A percentile compares a stretch with the other conserved stretches of the same genome.
phyloP scores from a whole-genome alignment of 2,888 invertebrate species.

The Drosophila pullipes region DNA sequence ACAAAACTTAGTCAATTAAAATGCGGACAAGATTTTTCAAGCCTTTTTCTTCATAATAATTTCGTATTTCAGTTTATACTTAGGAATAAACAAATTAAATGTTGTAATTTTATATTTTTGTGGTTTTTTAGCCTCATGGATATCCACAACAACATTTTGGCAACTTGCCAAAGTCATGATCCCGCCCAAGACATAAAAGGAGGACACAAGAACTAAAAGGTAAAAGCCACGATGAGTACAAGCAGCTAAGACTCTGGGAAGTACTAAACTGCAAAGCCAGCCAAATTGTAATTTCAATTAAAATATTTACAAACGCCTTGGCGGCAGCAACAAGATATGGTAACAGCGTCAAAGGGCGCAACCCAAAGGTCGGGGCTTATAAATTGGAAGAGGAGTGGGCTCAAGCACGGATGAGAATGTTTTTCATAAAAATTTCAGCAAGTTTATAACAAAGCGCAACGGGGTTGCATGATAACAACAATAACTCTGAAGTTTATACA shows the following conservation, averaged over 20 bases:
- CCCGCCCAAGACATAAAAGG: constrained; percentile 5
- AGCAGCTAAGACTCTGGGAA: constrained; percentile 32
- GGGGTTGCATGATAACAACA: constrained; percentile 66
- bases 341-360: constrained; percentile 60
- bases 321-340: constrained; percentile 54
- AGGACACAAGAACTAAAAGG: constrained; percentile 22
- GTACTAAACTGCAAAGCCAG: constrained; percentile 37
- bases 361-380: constrained; percentile 22
- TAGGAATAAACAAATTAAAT: neutral
- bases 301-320: constrained; percentile 69
- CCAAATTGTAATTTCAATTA: constrained; percentile 77
- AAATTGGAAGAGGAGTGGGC: constrained; percentile 5
- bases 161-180: constrained; percentile 38
- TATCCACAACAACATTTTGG: constrained; percentile 32
- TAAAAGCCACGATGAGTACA: constrained; percentile 10
- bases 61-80: neutral
- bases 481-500: constrained; percentile 50
- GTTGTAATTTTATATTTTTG: neutral
- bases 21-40: neutral
- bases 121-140: constrained; percentile 23
- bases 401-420: constrained; percentile 48
- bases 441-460: constrained; percentile 66
- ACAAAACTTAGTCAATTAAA: neutral
- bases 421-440: constrained; percentile 63
- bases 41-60: neutral